phyloP scores from a whole-genome alignment of 1,140 invertebrate genomes.

The Cydia amplana region DNA sequence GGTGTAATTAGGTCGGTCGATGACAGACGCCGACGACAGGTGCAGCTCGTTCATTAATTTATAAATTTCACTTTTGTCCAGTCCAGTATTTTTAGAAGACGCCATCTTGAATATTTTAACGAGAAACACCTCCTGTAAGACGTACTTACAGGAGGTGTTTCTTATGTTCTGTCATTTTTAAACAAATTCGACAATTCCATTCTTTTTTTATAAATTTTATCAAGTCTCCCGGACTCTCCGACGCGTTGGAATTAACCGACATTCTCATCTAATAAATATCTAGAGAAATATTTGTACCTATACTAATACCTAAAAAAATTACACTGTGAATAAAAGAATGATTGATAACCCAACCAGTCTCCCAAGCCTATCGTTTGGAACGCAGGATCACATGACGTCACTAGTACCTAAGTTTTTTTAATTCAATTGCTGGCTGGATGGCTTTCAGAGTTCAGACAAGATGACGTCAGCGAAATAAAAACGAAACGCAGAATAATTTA shows the following conservation, averaged over 20 bases:
- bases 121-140: background rate
- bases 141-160: too few relatives aligned
- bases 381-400: conserved; percentile 24
- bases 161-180: too few relatives aligned
- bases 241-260: too few relatives aligned
- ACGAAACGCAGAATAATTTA: conserved; percentile 17
- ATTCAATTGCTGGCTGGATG: conserved; percentile 8
- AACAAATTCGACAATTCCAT: too few relatives aligned
- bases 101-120: conserved; percentile 25
- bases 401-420: background rate
- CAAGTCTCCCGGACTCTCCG: too few relatives aligned
- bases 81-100: conserved; percentile 35
- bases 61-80: conserved; percentile 52
- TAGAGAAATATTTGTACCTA: too few relatives aligned
- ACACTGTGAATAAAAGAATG: too few relatives aligned
- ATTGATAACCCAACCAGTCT: too few relatives aligned
- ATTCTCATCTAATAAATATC: too few relatives aligned
- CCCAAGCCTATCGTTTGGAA: background rate
- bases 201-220: too few relatives aligned
- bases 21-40: conserved; percentile 48
- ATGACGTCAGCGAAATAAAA: conserved; percentile 27
- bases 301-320: too few relatives aligned
- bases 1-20: conserved; percentile 54
- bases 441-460: conserved; percentile 4
- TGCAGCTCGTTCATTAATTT: conserved; percentile 47